Percentiles rank a stretch among this genome's conserved stretches.
phyloP scores from a whole-genome alignment of 2,888 invertebrate species.

The Drosophila engyochracea region DNA sequence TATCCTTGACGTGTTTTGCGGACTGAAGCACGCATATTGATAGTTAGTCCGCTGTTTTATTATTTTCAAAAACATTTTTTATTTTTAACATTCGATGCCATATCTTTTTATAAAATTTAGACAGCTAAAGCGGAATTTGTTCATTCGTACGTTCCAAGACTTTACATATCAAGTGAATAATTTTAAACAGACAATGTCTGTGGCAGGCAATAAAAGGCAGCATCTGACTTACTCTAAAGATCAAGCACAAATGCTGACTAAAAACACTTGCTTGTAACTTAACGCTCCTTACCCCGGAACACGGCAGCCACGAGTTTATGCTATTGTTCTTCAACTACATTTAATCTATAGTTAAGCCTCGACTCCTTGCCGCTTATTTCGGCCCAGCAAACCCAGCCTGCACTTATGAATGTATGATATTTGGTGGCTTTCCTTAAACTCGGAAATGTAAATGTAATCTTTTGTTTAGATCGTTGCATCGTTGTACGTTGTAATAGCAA shows the following conservation, averaged over 20 bases:
- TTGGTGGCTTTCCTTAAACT: constrained; percentile 14
- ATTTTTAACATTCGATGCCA: background rate
- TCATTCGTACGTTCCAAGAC: constrained; percentile 30
- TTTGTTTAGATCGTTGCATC: constrained; percentile 38
- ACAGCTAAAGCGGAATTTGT: constrained; percentile 39
- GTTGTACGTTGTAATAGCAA: background rate
- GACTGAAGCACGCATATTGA: background rate
- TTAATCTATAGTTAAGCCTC: constrained; percentile 5
- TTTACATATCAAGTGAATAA: constrained; percentile 16
- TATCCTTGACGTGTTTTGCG: background rate
- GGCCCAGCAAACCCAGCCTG: background rate
- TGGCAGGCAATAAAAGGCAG: constrained; percentile 19
- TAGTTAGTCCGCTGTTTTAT: background rate
- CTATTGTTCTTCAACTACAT: constrained; percentile 64
- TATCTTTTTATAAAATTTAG: constrained; percentile 40
- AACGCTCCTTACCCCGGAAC: background rate
- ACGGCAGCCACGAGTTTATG: constrained; percentile 7
- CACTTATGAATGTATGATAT: constrained; percentile 9
- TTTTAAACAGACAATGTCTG: constrained; percentile 20
- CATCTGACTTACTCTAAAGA: constrained; percentile 20
- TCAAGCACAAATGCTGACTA: constrained; percentile 4
- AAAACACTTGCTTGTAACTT: constrained; percentile 35
- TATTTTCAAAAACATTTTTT: background rate
- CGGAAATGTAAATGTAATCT: constrained; percentile 55
- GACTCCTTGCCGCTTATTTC: background rate